Evolutionary conservation across 2,113 vertebrate species (phyloP), one percentile per base, ranked within the genome.

Genomic region (Solea solea): DNA sequence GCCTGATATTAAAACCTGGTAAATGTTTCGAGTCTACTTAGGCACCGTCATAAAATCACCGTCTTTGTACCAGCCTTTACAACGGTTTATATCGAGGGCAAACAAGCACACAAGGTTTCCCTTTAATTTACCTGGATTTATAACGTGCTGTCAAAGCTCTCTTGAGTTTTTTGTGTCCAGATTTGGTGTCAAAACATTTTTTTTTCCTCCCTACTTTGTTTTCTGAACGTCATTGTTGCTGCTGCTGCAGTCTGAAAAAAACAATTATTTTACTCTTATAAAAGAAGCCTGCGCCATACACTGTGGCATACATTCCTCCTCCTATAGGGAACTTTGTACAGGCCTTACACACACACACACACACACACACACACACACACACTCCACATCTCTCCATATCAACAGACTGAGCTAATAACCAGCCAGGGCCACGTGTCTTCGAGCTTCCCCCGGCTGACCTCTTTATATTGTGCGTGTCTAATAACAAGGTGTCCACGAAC

Each of bases 271-370:
- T 67, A 28, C 45, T 63, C 64, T 74, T 9, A 63, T 75, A 69
- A 70, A 83, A 72, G 75, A 72, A 73, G 83, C 89, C 89, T 88
- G 86, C 88, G 89, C 93, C 93, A 66, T 86, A 92, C 21, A 21
- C 21, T 21, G 92, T 93, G 89, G 89, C 90, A 89, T 81, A 97
- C 96, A 97, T 98, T 98, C 97, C 97, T 96, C 42, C 9, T 34
- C 92, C 92, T 81, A 59, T 92, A 93, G 92, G 87, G 83, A 92
- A 89, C 90, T 88, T 88, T 89, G 88, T 90, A 84, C 93, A 92
- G 93, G 91, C 93, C 86, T 92, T 81, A 48, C 5, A 44, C n/a
- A 68, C 69, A 83, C 80, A 74, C 87, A 81, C 42, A 44, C 42
- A 10, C 42, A 44, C 1, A 44, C 7, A 44, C 5, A 7, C 41